These are phyloP conservation scores for Pica pica DNA, from an alignment of 2,113 vertebrate species.

Conservation along the genomic window DNA sequence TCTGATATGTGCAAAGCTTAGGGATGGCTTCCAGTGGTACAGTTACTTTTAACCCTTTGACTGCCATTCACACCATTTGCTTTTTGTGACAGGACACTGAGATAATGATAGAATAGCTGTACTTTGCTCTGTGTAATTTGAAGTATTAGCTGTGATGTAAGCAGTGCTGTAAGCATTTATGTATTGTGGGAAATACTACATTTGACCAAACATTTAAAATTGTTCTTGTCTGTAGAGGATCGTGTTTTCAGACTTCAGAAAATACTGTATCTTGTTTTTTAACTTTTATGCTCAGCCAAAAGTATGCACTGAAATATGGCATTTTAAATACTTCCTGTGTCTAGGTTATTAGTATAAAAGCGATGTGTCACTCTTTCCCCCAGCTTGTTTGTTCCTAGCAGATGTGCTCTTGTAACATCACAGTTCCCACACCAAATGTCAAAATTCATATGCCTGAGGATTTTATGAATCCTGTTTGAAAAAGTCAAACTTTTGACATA, in stretches of 20 bases:
- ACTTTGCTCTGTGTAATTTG: not conserved
- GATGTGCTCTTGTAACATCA: constrained; percentile 37
- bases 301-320: not conserved
- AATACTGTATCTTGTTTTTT: not conserved
- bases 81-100: not conserved
- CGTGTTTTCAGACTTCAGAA: not conserved
- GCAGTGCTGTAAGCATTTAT: not conserved
- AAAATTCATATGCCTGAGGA: constrained; percentile 20
- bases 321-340: constrained; percentile 33
- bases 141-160: not conserved
- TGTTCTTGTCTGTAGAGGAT: not conserved
- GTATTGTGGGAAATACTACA: not conserved
- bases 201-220: not conserved
- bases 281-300: not conserved
- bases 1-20: constrained; percentile 16
- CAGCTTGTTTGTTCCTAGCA: constrained; percentile 62
- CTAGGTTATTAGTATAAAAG: constrained; percentile 39
- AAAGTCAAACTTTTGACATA: not conserved
- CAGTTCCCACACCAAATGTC: constrained; percentile 69
- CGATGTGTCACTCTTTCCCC: constrained; percentile 34
- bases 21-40: constrained; percentile 1
- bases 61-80: constrained; percentile 26
- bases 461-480: constrained; percentile 10
- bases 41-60: constrained; percentile 53
- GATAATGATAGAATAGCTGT: not conserved